Evolutionary conservation across 2,113 vertebrate genomes (phyloP), one percentile per base, ranked within the genome.

Genomic region (Glaucomys volans): DNA sequence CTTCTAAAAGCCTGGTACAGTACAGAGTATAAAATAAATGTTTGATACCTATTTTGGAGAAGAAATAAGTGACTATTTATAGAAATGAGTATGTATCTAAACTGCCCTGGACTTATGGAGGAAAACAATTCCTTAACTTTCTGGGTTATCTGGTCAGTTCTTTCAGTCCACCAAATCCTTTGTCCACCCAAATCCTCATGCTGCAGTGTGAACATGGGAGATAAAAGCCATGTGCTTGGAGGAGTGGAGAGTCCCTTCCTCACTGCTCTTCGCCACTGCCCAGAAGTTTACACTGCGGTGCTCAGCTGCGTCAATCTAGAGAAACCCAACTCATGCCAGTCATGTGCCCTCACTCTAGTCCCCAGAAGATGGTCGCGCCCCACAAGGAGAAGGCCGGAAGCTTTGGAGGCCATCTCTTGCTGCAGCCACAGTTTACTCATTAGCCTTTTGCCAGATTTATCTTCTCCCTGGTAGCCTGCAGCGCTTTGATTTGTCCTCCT

Each of bases 401-500:
- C 93, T 97, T 95, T 87, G 87, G 1, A 62, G 2, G 47, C 32
- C 93, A 95, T 62, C 57, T 72, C 40, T 85, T 40, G 81, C 14
- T 0, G 22, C 83, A 76, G 3, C 89, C 76, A 0, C 81, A 62
- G 94, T 44, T 97, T 81, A 3, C 96, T 97, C 97, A 69, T 98
- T 92, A 94, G 94, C 89, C 71, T 85, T 89, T 81, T 24, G 87
- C 97, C 66, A 96, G 97, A 90, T 98, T 98, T 97, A 96, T 98
- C 98, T 98, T 86, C 97, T 97, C 87, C 86, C 97, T 24, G 62
- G 98, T 97, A 96, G 96, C 98, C 98, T 62, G 90, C 96, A 40
- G 97, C 42, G 93, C 95, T 95, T 96, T 87, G 98, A 98, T 98
- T 98, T 98, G 98, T 98, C 90, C 97, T 92, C 96, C 98, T 98